Percentiles rank a stretch among this genome's conserved stretches.
Conservation (phyloP, 2,888 invertebrate genomes). For the Polydrusus cervinus region DNA sequence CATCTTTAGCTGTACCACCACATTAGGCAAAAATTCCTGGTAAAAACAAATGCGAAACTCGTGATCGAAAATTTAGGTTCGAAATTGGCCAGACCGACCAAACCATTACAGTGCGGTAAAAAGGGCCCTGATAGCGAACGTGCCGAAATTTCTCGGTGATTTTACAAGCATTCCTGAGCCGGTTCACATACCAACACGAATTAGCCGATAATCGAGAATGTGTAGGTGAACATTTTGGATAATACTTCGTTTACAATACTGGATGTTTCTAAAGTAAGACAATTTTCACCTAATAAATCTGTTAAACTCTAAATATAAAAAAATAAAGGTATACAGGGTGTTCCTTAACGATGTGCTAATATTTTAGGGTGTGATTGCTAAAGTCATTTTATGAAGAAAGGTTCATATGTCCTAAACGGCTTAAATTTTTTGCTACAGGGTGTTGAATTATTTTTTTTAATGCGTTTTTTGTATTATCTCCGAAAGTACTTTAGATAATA, state of each 20-base stretch:
- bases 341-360: too few relatives aligned
- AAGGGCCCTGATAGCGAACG: conserved; percentile 21
- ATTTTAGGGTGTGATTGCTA: too few relatives aligned
- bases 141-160: conserved; percentile 13
- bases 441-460: too few relatives aligned
- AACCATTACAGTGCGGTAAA: conserved; percentile 16
- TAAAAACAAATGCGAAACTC: conserved; percentile 24
- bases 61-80: conserved; percentile 14
- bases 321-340: too few relatives aligned
- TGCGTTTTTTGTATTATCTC: too few relatives aligned
- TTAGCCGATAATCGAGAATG: background rate
- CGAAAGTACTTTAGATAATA: too few relatives aligned
- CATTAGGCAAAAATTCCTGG: conserved; percentile 22
- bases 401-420: too few relatives aligned
- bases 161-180: conserved; percentile 16
- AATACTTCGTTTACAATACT: background rate
- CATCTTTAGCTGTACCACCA: conserved; percentile 3
- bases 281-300: too few relatives aligned
- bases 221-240: background rate
- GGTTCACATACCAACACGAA: conserved; percentile 19
- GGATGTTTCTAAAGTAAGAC: background rate
- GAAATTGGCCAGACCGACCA: background rate
- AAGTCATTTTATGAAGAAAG: too few relatives aligned
- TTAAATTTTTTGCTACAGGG: too few relatives aligned
- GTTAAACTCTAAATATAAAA: too few relatives aligned